A percentile compares a stretch with the other conserved stretches of the same genome.
phyloP scores from a whole-genome alignment of 2,888 invertebrate species.

The Drosophila anomelani region DNA sequence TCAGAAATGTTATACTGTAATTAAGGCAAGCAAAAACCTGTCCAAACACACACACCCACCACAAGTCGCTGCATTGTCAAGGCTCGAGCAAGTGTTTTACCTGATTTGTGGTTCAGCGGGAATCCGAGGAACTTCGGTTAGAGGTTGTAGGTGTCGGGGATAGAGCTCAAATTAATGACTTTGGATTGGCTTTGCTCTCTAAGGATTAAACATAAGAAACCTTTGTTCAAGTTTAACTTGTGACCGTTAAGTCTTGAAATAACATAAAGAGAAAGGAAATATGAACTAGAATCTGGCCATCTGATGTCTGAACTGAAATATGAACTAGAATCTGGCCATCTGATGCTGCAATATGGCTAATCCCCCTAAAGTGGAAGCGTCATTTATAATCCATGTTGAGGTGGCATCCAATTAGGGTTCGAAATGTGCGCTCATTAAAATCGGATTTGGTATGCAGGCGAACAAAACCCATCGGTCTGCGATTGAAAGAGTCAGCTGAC shows the following conservation, averaged over 20 bases:
- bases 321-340: neutral
- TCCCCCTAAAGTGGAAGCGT: neutral
- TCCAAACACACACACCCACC: slow-evolving; percentile 12
- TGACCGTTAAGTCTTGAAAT: neutral
- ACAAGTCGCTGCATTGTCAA: slow-evolving; percentile 23
- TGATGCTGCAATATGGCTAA: neutral
- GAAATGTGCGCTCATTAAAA: slow-evolving; percentile 49
- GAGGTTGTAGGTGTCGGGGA: slow-evolving; percentile 3
- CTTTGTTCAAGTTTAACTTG: neutral
- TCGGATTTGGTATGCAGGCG: slow-evolving; percentile 34
- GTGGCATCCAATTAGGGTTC: slow-evolving; percentile 32
- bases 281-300: neutral
- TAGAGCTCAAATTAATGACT: slow-evolving; percentile 1
- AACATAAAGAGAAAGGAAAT: neutral
- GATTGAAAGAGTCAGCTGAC: slow-evolving; percentile 8
- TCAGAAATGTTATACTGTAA: slow-evolving; percentile 61
- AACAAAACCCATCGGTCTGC: slow-evolving; percentile 19
- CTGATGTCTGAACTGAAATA: neutral
- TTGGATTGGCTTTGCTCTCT: neutral
- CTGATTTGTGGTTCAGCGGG: slow-evolving; percentile 26
- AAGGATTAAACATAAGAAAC: neutral
- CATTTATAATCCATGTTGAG: slow-evolving; percentile 7
- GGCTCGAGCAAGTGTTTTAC: slow-evolving; percentile 17
- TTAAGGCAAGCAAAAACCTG: slow-evolving; percentile 44
- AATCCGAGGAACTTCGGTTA: slow-evolving; percentile 3